phyloP scores from a whole-genome alignment of 2,113 vertebrate species.

The Carollia perspicillata region DNA sequence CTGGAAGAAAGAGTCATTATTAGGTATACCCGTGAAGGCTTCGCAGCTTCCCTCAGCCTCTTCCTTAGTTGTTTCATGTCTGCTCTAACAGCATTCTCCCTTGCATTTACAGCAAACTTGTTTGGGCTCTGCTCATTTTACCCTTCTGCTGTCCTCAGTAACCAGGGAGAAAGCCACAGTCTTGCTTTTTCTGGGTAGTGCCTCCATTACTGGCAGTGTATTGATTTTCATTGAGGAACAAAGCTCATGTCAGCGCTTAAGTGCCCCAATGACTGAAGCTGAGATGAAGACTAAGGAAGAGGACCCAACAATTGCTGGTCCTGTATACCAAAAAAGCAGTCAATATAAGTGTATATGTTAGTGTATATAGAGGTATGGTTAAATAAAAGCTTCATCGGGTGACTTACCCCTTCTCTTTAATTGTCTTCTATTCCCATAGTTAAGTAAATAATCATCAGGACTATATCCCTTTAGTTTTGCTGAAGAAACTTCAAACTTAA shows the following conservation, averaged over 20 bases:
- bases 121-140: background rate
- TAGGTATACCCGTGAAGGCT: background rate
- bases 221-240: background rate
- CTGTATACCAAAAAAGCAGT: background rate
- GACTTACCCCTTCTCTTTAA: background rate
- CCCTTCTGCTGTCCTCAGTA: background rate
- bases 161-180: background rate
- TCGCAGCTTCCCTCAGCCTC: background rate
- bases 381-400: slow-evolving; percentile 1
- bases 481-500: slow-evolving; percentile 34
- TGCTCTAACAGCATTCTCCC: background rate
- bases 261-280: background rate
- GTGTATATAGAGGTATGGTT: background rate
- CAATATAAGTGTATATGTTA: background rate
- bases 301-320: background rate
- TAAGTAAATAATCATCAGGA: slow-evolving; percentile 4
- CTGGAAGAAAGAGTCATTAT: background rate
- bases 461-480: background rate
- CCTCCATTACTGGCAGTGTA: background rate
- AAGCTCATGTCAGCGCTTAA: background rate
- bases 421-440: background rate
- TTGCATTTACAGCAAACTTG: slow-evolving; percentile 29
- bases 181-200: background rate
- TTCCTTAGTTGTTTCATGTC: background rate
- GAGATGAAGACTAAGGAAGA: background rate